Base-by-base conservation (phyloP, 2,888 invertebrate species). In the Drosophila percnosoma region DNA sequence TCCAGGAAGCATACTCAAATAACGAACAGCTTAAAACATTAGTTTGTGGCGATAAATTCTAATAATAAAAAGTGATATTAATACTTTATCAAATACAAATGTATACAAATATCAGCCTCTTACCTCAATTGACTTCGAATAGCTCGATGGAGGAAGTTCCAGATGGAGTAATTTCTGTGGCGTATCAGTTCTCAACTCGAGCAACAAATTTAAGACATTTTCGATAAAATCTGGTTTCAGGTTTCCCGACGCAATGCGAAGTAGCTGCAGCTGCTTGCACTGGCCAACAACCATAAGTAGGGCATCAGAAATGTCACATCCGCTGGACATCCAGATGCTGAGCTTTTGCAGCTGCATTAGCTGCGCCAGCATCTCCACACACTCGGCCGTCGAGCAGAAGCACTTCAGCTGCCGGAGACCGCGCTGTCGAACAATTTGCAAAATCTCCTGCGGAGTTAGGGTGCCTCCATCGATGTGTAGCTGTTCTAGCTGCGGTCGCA, bases 401-500 rank as follows among this genome's bases (percentile, higher is more conserved):
- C 90, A 85, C 63, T 87, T 85, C 13, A 89, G 51, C 8, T 73
- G 59, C 34, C 48, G 59, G 38, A 85, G 45, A 11, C 57, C 68
- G 7, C 40, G 55, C 27, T 80, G 68, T 6, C 75, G 68, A 8
- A 67, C 45, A 21, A 85, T 49, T 52, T 89, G 86, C 15, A n/a
- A 38, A 15, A 62, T 55, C 53, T 85, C 84, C 45, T 68, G 52
- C 6, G 42, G 7, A 34, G 55, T 77, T 1, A 85, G 68, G 11
- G 65, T 82, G 31, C 89, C 89, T 8, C 85, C 89, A 31, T 85
- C 80, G 27, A 85, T 89, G 31, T 60, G 55, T 7, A 89, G 58
- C 13, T 57, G 58, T 5, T 72, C 55, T 3, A 85, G 49, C 31
- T 82, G 80, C 0, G 66, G n/a, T 29, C 61, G 70, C 21, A 3